Evolutionary conservation across 2,888 invertebrate species (phyloP).

Genomic region (Autographa gamma): DNA sequence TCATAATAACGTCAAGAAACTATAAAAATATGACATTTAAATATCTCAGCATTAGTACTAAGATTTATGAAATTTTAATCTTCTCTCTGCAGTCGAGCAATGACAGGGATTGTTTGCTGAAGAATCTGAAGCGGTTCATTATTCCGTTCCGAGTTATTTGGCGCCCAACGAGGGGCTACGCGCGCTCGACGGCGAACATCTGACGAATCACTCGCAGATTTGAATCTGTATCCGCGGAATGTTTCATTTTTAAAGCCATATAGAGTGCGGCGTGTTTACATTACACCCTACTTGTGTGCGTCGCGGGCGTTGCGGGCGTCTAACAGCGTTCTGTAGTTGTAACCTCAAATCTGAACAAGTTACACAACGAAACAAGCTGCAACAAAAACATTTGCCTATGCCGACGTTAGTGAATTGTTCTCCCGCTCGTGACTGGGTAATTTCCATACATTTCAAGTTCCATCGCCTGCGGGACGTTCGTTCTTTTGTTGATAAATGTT

Average conservation of each 20-base stretch:
- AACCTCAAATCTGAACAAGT: slow-evolving; percentile 80
- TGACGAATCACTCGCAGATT: slow-evolving; percentile 73
- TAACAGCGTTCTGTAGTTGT: slow-evolving; percentile 69
- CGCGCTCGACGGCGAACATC: slow-evolving; percentile 69
- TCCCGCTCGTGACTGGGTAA: slow-evolving; percentile 88
- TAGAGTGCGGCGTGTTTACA: slow-evolving; percentile 23
- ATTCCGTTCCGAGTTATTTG: slow-evolving; percentile 82
- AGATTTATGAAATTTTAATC: slow-evolving; percentile 72
- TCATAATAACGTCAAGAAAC: slow-evolving; percentile 32
- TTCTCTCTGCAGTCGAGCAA: slow-evolving; percentile 70
- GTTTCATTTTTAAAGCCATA: slow-evolving; percentile 67
- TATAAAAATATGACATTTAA: slow-evolving; percentile 53
- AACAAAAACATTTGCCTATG: slow-evolving; percentile 89
- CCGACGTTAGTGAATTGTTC: slow-evolving; percentile 88
- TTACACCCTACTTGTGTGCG: slow-evolving; percentile 39
- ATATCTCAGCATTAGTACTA: slow-evolving; percentile 57
- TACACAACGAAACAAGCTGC: slow-evolving; percentile 84
- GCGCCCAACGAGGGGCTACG: slow-evolving; percentile 76
- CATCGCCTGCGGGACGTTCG: slow-evolving; percentile 89
- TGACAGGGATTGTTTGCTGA: slow-evolving; percentile 77
- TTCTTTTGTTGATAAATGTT: slow-evolving; percentile 90
- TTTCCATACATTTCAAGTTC: slow-evolving; percentile 89
- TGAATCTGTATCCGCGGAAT: slow-evolving; percentile 65
- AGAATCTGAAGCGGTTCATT: slow-evolving; percentile 80
- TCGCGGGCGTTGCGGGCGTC: slow-evolving; percentile 51